Evolutionary conservation across 2,888 invertebrate species (phyloP).

Genomic region (Rapana venosa): DNA sequence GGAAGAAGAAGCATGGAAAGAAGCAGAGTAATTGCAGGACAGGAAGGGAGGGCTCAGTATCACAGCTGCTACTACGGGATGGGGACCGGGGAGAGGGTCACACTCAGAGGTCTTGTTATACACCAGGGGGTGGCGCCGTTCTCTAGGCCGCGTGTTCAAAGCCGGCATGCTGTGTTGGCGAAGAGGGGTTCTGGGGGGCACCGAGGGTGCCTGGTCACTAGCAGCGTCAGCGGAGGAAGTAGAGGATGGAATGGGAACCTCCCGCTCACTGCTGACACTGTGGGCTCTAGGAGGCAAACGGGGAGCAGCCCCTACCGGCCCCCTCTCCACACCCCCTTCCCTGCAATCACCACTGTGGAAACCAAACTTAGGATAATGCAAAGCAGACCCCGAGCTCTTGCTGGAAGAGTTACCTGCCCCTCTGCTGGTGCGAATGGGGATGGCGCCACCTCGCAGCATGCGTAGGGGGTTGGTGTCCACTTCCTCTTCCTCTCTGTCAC

Average conservation of each 20-base stretch:
- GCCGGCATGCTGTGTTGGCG: conserved; percentile 43
- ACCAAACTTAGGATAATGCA: conserved; percentile 57
- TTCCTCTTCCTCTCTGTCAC: conserved; percentile 77
- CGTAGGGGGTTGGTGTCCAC: conserved; percentile 83
- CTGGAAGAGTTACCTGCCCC: conserved; percentile 64
- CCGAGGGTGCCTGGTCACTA: neutral
- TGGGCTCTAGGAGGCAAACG: conserved; percentile 32
- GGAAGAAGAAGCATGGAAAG: conserved; percentile 28
- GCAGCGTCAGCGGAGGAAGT: neutral
- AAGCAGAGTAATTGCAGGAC: conserved; percentile 14
- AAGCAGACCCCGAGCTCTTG: conserved; percentile 48
- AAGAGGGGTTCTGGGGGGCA: conserved; percentile 38
- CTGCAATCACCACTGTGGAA: conserved; percentile 52
- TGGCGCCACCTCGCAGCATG: conserved; percentile 81
- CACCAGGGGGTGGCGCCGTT: conserved; percentile 89
- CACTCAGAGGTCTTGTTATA: conserved; percentile 43
- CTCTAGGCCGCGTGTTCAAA: conserved; percentile 84
- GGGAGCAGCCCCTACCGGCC: neutral
- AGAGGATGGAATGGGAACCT: neutral
- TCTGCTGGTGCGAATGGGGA: conserved; percentile 68
- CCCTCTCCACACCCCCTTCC: neutral
- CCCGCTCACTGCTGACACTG: conserved; percentile 23
- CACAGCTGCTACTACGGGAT: neutral
- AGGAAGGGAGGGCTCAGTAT: neutral
- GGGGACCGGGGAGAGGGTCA: neutral